Evolutionary conservation across 92 coral and sea anemone genomes (phyloP), one percentile per base, ranked within the genome.

Genomic region (Phenganax stokvisi): DNA sequence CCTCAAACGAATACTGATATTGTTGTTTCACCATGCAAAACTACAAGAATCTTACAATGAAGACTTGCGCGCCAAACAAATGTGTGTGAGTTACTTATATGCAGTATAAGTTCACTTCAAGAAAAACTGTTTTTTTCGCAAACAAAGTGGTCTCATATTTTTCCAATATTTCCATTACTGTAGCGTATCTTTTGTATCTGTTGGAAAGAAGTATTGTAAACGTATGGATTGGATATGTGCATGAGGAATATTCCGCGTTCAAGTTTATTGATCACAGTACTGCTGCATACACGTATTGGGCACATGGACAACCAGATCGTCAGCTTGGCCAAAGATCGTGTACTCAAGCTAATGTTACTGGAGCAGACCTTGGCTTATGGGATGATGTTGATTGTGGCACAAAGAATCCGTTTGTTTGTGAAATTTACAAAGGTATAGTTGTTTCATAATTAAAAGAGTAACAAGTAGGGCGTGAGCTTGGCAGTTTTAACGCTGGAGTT

Each of bases 201-300:
- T 81, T 96, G 84, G 71, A 88, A 75, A 85, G 88, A 76, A 84
- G 76, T 60, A 56, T 74, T 57, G 94, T 92, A 31, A 87, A 88
- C 64, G 88, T 96, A 62, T 96, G 99, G 99, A 81, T 87, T 66
- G 99, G 99, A 55, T 64, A 92, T 73, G 51, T 67, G 3, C 88
- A 90, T 56, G 86, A 83, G 52, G 58, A 88, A 57, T 84, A 82
- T 73, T 68, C 90, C 0, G 84, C 80, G 13, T 90, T 96, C 81
- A 72, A 58, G 20, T 96, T 97, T 93, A 82, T 86, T 1, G 99
- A 96, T 86, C 81, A 87, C 31, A 88, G 91, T 29, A 72, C 88
- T 13, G 53, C 82, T 31, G 72, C 64, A 56, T 92, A 90, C 84
- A 85, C 92, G 6, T 87, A 89, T 67, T 96, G 99, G 99, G 87